Conservation (phyloP, 2,113 vertebrate genomes). For the Sigmodon hispidus region DNA sequence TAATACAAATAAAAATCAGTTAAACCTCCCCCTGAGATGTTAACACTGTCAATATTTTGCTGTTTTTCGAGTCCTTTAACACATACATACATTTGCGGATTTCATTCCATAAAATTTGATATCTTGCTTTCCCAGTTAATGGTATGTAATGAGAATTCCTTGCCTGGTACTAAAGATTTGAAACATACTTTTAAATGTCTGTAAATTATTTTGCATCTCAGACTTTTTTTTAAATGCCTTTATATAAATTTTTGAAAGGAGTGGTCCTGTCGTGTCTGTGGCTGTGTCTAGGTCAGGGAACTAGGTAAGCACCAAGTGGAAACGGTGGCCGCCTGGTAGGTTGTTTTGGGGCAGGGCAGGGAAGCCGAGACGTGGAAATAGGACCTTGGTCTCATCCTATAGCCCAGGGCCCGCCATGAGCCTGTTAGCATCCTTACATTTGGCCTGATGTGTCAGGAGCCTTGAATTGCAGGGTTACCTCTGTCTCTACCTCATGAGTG, state of each 20-base stretch:
- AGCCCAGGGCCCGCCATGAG: background rate
- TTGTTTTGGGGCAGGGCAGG: background rate
- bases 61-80: background rate
- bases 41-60: background rate
- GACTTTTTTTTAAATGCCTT: background rate
- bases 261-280: background rate
- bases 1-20: background rate
- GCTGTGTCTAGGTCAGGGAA: background rate
- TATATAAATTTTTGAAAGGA: conserved; percentile 14
- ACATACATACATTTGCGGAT: background rate
- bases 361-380: background rate
- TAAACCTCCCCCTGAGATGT: background rate
- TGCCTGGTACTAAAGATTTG: background rate
- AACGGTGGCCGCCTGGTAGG: background rate
- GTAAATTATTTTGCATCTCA: background rate
- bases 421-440: background rate
- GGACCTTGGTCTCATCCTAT: background rate
- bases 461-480: background rate
- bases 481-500: background rate
- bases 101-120: background rate
- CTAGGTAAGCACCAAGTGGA: background rate
- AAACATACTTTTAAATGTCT: conserved; percentile 46
- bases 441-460: background rate
- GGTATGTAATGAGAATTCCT: background rate
- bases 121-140: conserved; percentile 25